These are phyloP conservation scores for Batillaria attramentaria DNA, from an alignment of 1,140 invertebrate species.

Conservation along the genomic window DNA sequence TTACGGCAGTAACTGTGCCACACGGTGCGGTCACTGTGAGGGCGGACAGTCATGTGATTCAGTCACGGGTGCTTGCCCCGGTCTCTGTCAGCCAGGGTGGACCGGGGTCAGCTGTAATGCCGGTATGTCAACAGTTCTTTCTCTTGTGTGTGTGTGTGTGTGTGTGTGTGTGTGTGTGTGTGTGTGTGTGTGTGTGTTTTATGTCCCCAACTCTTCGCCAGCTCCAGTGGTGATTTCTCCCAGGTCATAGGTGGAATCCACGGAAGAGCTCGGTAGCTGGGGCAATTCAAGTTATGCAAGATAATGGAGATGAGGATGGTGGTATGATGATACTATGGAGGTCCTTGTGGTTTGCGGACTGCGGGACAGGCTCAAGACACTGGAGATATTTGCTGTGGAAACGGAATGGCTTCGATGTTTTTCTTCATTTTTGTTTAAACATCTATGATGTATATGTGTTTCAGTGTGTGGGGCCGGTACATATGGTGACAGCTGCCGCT, in stretches of 20 bases:
- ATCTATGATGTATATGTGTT: neutral
- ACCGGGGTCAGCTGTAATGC: conserved; percentile 17
- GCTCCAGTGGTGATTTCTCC: too few species aligned
- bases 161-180: neutral
- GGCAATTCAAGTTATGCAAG: too few species aligned
- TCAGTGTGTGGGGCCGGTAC: conserved; percentile 23
- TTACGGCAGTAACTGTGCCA: conserved; percentile 44
- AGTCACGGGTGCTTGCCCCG: conserved; percentile 48
- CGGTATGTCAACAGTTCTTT: conserved; percentile 27
- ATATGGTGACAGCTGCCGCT: conserved; percentile 21
- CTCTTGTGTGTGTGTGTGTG: neutral
- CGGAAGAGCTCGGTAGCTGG: too few species aligned
- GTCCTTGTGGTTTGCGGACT: too few species aligned
- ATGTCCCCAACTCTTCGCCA: too few species aligned
- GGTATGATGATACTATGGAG: too few species aligned
- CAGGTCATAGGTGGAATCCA: too few species aligned
- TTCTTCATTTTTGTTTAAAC: neutral
- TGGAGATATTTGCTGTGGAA: too few species aligned
- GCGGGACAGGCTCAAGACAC: too few species aligned
- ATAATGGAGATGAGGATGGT: too few species aligned
- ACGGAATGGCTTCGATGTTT: neutral
- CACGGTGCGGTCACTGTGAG: conserved; percentile 48
- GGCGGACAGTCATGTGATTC: conserved; percentile 44
- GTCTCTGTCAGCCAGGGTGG: conserved; percentile 50
- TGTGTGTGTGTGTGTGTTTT: conserved; percentile 6